Evolutionary conservation across 2,797 vertebrate genomes (phyloP).

Genomic region (Spheniscus humboldti): DNA sequence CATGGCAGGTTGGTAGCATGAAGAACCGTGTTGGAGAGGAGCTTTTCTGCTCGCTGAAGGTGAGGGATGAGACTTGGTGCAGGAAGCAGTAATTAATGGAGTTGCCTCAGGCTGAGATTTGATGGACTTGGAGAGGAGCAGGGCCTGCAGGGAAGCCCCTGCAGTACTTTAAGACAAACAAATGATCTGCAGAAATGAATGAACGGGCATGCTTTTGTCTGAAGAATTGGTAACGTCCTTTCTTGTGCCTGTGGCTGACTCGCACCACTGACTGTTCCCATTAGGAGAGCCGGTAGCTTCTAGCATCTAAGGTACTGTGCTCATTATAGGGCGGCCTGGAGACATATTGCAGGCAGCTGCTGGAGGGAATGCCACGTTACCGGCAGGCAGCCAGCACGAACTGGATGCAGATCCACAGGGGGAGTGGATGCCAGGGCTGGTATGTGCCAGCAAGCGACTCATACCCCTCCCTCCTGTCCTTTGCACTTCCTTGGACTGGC

Average conservation of each 20-base stretch:
- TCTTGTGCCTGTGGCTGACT: background rate
- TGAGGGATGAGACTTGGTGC: background rate
- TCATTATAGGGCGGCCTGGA: background rate
- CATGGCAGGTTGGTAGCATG: background rate
- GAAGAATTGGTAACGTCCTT: background rate
- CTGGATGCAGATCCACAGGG: background rate
- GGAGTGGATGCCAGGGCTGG: background rate
- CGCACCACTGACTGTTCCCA: background rate
- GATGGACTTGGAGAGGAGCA: background rate
- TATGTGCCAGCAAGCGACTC: background rate
- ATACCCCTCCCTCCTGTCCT: background rate
- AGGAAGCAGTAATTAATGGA: background rate
- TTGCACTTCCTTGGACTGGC: background rate
- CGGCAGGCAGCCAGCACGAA: background rate
- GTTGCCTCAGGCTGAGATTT: background rate
- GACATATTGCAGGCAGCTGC: background rate
- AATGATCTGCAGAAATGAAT: background rate
- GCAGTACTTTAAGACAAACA: background rate
- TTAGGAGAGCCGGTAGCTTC: background rate
- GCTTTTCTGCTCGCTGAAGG: background rate
- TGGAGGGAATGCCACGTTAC: background rate
- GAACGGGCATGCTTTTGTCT: background rate
- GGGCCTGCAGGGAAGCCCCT: background rate
- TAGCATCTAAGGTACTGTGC: background rate
- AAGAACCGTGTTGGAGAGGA: background rate